Evolutionary conservation across 2,113 vertebrate species (phyloP).

Genomic region (Zosterops pallidus): DNA sequence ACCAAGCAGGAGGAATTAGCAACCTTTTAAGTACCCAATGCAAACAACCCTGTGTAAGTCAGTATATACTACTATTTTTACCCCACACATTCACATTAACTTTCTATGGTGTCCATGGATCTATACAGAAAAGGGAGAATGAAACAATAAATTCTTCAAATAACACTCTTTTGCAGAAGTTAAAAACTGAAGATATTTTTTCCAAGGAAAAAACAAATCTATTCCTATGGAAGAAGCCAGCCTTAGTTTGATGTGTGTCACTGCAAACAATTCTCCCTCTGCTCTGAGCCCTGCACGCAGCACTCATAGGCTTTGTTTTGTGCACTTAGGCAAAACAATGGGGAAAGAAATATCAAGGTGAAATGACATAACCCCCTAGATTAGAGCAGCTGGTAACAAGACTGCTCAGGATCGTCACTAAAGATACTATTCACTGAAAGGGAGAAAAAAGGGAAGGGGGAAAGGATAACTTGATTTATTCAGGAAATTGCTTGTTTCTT

Average conservation of each 20-base stretch:
- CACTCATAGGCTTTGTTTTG: not conserved
- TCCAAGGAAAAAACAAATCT: not conserved
- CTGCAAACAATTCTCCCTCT: not conserved
- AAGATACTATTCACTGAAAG: conserved; percentile 39
- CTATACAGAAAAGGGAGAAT: not conserved
- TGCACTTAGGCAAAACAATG: not conserved
- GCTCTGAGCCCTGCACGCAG: not conserved
- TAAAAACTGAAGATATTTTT: not conserved
- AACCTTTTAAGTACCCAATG: not conserved
- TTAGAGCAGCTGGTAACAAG: conserved; percentile 58
- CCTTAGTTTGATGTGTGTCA: not conserved
- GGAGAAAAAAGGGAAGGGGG: conserved; percentile 43
- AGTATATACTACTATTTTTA: not conserved
- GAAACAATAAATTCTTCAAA: conserved; percentile 25
- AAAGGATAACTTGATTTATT: conserved; percentile 60
- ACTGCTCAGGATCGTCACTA: conserved; percentile 26
- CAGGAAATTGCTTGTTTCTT: conserved; percentile 67
- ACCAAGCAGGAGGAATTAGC: not conserved
- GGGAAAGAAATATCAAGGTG: conserved; percentile 58
- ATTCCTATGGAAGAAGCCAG: not conserved
- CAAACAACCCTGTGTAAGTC: not conserved
- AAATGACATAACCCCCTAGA: conserved; percentile 6
- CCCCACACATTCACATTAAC: not conserved
- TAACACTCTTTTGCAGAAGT: not conserved
- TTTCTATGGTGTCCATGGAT: not conserved